phyloP scores from a whole-genome alignment of 2,888 invertebrate genomes.

The Ophion costatus region DNA sequence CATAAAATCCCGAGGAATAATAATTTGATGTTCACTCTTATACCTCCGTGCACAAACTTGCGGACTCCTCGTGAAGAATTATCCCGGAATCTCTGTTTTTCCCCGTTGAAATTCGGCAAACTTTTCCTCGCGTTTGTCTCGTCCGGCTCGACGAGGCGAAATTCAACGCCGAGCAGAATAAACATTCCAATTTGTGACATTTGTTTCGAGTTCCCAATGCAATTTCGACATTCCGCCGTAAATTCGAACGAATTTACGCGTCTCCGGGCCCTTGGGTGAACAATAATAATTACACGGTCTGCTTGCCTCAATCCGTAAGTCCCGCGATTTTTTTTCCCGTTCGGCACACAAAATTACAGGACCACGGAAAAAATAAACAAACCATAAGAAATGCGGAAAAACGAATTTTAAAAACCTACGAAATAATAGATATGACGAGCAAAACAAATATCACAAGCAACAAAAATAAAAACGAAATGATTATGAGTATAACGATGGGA shows the following conservation, averaged over 20 bases:
- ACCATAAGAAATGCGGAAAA: not conserved
- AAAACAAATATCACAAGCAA: too few species aligned
- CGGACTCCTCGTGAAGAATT: conserved; percentile 13
- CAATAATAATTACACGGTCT: not conserved
- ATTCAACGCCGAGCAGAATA: not conserved
- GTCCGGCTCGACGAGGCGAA: not conserved
- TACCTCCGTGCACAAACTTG: conserved; percentile 31
- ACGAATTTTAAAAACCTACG: too few species aligned
- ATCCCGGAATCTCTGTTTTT: conserved; percentile 36
- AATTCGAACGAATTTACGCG: not conserved
- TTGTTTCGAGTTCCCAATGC: conserved; percentile 1
- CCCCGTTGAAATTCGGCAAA: conserved; percentile 36
- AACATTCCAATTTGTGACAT: not conserved
- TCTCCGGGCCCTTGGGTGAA: not conserved
- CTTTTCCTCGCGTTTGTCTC: conserved; percentile 28
- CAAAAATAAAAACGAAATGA: too few species aligned
- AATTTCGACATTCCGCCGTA: not conserved
- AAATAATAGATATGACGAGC: too few species aligned
- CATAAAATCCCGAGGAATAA: conserved; percentile 49
- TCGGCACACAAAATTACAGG: not conserved
- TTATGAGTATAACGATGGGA: too few species aligned
- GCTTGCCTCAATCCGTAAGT: not conserved
- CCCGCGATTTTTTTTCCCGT: not conserved
- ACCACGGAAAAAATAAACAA: not conserved
- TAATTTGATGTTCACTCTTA: conserved; percentile 39